Evolutionary conservation across 2,888 invertebrate species (phyloP), one percentile per base, ranked within the genome.

Genomic region (Selenia dentaria): DNA sequence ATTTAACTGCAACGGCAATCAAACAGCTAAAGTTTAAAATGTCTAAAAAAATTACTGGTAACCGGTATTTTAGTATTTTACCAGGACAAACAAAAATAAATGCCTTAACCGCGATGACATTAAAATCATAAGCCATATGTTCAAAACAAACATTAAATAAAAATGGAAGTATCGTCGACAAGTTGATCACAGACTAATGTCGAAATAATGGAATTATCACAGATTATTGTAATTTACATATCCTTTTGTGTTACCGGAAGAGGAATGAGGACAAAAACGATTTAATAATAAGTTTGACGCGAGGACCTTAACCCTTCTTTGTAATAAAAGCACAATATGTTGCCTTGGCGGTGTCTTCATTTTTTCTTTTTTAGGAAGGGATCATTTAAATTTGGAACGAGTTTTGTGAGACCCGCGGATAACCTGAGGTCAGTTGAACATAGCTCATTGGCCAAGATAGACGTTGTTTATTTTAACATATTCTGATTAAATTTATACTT

Each of bases 151-250:
- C 77, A 84, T 74, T 81, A 69, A 59, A 62, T 67, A 71, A 73
- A 67, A 57, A 53, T 53, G 48, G 64, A 73, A 75, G 69, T 70
- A 67, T 62, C 64, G 83, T 59, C 73, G 86, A 89, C 87, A 88
- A 82, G 80, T 84, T 83, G 85, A 87, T 85, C 81, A 84, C 74
- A 69, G 74, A 64, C 74, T 83, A 82, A 84, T 81, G 78, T 73
- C 69, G 67, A 74, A 79, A 82, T 87, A 88, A 89, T 88, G 87
- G 86, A 88, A 88, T 89, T 86, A 89, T 87, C 84, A 85, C 78
- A 80, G 87, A 87, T 88, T 86, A 84, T 81, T 72, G 78, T 86
- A 83, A 89, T 89, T 88, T 88, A 86, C 79, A 87, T 88, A 83
- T 87, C 79, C 84, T 79, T 67, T 83, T 83, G 79, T 80, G 70